phyloP scores from a whole-genome alignment of 2,888 invertebrate species.

The Microctonus brassicae region DNA sequence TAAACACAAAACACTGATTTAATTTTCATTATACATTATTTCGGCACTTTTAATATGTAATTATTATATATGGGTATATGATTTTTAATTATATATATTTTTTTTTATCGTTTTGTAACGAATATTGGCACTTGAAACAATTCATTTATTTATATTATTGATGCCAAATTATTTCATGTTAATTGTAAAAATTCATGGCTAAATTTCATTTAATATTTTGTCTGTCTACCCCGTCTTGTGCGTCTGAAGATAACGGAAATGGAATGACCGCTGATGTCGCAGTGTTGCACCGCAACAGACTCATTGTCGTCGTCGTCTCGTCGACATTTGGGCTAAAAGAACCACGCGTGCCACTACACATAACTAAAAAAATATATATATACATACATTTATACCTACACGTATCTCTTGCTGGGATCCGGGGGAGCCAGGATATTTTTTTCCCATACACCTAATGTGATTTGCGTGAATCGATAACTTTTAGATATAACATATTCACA shows the following conservation, averaged over 20 bases:
- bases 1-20: slow-evolving; percentile 39
- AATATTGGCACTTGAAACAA: slow-evolving; percentile 1
- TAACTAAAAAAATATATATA: slow-evolving; percentile 8
- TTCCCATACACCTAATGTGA: neutral
- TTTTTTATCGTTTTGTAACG: slow-evolving; percentile 1
- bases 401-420: neutral
- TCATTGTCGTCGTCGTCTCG: neutral
- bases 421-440: neutral
- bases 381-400: slow-evolving; percentile 12
- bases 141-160: slow-evolving; percentile 11
- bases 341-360: slow-evolving; percentile 35
- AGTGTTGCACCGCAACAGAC: slow-evolving; percentile 37
- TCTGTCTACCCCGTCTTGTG: slow-evolving; percentile 45
- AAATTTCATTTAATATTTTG: slow-evolving; percentile 30
- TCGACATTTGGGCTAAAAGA: slow-evolving; percentile 11
- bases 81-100: too few relatives aligned
- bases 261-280: slow-evolving; percentile 48
- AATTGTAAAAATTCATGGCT: slow-evolving; percentile 27
- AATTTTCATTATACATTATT: slow-evolving; percentile 29
- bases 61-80: too few relatives aligned
- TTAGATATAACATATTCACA: neutral
- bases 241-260: slow-evolving; percentile 52
- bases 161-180: neutral
- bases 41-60: slow-evolving; percentile 33
- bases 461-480: slow-evolving; percentile 5